These are phyloP conservation scores for Syngnathus typhle DNA, from an alignment of 2,113 vertebrate genomes.

Conservation along the genomic window DNA sequence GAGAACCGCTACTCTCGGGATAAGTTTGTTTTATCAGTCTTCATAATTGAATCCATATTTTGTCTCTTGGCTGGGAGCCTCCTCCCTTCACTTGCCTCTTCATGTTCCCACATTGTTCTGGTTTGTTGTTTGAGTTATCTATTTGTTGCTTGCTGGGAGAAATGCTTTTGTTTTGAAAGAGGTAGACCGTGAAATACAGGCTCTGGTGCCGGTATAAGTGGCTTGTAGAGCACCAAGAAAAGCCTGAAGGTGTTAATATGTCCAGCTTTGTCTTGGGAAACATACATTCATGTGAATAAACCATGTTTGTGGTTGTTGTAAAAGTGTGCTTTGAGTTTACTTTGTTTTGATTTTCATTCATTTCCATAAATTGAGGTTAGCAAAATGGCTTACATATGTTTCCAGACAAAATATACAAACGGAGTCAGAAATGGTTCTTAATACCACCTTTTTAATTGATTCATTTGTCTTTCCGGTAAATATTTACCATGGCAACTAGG, in stretches of 20 bases:
- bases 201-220: conserved; percentile 37
- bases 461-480: conserved; percentile 30
- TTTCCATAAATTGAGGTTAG: conserved; percentile 30
- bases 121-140: conserved; percentile 50
- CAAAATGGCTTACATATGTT: conserved; percentile 30
- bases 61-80: conserved; percentile 9
- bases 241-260: conserved; percentile 46
- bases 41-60: conserved; percentile 16
- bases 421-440: neutral
- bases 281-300: conserved; percentile 65
- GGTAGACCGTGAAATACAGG: conserved; percentile 39
- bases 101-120: conserved; percentile 44
- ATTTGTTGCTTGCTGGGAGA: conserved; percentile 42
- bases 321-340: conserved; percentile 41
- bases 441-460: conserved; percentile 27
- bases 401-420: conserved; percentile 3
- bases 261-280: conserved; percentile 46
- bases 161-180: conserved; percentile 39
- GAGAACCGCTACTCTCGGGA: conserved; percentile 26
- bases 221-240: conserved; percentile 44
- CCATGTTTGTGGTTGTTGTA: conserved; percentile 53
- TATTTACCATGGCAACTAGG: conserved; percentile 27
- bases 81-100: conserved; percentile 24
- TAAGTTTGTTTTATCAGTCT: conserved; percentile 21
- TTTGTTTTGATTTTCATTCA: conserved; percentile 13